Percentiles rank a stretch among this genome's conserved stretches.
These are phyloP conservation scores for Vanacampus margaritifer DNA, from an alignment of 2,113 vertebrate genomes.

Conservation along the genomic window DNA sequence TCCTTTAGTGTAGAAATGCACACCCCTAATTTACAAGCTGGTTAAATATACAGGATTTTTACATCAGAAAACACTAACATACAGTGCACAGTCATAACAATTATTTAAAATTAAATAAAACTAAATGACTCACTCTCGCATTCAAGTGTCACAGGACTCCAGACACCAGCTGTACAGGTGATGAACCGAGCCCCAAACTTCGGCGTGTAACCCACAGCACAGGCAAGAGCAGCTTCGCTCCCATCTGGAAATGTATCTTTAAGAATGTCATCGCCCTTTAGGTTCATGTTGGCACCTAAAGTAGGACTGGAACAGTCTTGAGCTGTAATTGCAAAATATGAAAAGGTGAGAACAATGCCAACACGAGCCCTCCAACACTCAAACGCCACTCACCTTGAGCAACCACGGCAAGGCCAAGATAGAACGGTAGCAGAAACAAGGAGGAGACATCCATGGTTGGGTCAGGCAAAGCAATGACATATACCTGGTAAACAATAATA, in stretches of 20 bases:
- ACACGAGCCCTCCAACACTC: not conserved
- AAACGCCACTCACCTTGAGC: slow-evolving; percentile 41
- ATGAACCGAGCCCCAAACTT: fast-evolving
- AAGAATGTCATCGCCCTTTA: not conserved
- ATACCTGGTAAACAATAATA: slow-evolving; percentile 12
- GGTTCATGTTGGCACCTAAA: not conserved
- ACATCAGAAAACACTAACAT: not conserved
- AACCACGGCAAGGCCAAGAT: slow-evolving; percentile 1
- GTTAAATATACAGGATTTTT: not conserved
- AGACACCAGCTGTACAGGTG: slow-evolving; percentile 28
- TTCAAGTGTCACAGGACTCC: slow-evolving; percentile 1
- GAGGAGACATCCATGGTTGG: slow-evolving; percentile 10
- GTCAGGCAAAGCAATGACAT: not conserved
- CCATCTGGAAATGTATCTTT: not conserved
- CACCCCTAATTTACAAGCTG: too few species aligned
- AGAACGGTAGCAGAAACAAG: slow-evolving; percentile 9
- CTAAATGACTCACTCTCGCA: slow-evolving; percentile 44
- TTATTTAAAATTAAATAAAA: not conserved
- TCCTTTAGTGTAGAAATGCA: too few species aligned
- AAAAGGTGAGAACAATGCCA: not conserved
- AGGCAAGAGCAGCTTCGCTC: not conserved
- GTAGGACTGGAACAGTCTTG: slow-evolving; percentile 6
- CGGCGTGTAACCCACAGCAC: fast-evolving
- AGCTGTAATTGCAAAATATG: slow-evolving; percentile 17
- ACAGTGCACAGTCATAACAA: not conserved